Conservation (phyloP, 2,113 vertebrate species). For the Electrona antarctica region DNA sequence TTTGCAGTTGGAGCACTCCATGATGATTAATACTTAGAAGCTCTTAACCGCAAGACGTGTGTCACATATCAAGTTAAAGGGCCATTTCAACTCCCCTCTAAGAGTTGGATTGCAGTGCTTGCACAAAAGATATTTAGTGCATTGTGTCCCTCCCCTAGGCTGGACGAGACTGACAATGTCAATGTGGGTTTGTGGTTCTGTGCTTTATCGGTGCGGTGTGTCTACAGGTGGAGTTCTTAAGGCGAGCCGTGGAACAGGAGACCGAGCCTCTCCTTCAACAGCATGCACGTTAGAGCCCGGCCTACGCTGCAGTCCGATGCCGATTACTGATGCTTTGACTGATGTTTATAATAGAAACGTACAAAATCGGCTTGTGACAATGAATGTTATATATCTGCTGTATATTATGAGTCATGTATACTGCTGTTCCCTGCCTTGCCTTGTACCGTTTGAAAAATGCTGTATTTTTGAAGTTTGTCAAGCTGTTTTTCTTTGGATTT, state of each 20-base stretch:
- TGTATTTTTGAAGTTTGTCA: no score
- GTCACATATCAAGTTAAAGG: conserved; percentile 67
- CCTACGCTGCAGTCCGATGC: no score
- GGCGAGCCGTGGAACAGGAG: conserved; percentile 12
- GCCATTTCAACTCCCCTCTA: conserved; percentile 36
- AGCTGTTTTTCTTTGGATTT: no score
- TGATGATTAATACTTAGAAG: conserved; percentile 66
- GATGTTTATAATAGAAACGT: no score
- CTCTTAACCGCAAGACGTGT: conserved; percentile 61
- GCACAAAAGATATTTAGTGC: conserved; percentile 33
- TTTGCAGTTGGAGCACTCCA: conserved; percentile 46
- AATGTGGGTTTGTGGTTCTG: conserved; percentile 18
- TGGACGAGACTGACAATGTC: conserved; percentile 14
- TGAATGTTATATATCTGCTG: no score
- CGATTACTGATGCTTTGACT: no score
- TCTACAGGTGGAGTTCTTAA: not conserved
- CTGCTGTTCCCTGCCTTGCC: no score
- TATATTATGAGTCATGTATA: no score
- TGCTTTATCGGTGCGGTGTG: conserved; percentile 14
- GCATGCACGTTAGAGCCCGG: no score
- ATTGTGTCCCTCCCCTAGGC: conserved; percentile 38
- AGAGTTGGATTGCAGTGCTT: conserved; percentile 13
- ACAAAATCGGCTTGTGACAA: no score
- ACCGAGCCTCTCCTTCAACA: not conserved
- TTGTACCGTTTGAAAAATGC: no score